phyloP scores from a whole-genome alignment of 2,888 invertebrate species.

The Coelopa pilipes region DNA sequence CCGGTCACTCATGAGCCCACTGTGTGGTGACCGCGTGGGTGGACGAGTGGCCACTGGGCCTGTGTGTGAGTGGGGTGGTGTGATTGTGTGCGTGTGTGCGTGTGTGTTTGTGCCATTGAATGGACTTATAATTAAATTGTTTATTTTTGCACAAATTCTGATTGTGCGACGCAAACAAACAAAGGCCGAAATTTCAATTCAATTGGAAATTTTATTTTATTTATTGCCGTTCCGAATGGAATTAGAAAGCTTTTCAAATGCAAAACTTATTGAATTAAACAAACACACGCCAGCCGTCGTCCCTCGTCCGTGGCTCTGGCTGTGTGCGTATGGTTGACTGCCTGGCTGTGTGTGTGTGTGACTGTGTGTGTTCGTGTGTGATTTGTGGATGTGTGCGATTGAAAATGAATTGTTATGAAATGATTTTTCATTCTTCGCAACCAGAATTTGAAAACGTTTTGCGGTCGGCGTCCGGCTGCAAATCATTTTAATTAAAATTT shows the following conservation, averaged over 20 bases:
- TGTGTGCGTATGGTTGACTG: constrained; percentile 22
- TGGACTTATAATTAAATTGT: constrained; percentile 33
- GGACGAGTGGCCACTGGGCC: no score
- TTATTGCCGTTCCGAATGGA: constrained; percentile 35
- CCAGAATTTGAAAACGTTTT: constrained; percentile 45
- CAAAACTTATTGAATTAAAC: constrained; percentile 38
- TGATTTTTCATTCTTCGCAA: constrained; percentile 31
- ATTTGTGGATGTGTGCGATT: constrained; percentile 29
- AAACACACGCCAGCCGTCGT: background rate
- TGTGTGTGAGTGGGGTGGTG: no score
- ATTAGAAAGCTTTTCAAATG: constrained; percentile 38
- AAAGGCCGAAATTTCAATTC: constrained; percentile 2
- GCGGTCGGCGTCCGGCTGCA: constrained; percentile 50
- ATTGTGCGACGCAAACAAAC: constrained; percentile 22
- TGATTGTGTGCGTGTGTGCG: no score
- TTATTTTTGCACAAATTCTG: constrained; percentile 31
- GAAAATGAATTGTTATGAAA: constrained; percentile 36
- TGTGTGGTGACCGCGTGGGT: no score
- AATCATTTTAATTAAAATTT: constrained; percentile 57
- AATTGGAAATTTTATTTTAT: constrained; percentile 35
- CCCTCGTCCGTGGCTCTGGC: no score
- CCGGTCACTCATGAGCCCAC: background rate
- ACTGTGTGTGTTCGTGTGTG: constrained; percentile 12
- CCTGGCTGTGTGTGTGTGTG: background rate
- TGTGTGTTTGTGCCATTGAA: constrained; percentile 12